Evolutionary conservation across 2,113 vertebrate genomes (phyloP), one percentile per base, ranked within the genome.

Genomic region (Piprites chloris): DNA sequence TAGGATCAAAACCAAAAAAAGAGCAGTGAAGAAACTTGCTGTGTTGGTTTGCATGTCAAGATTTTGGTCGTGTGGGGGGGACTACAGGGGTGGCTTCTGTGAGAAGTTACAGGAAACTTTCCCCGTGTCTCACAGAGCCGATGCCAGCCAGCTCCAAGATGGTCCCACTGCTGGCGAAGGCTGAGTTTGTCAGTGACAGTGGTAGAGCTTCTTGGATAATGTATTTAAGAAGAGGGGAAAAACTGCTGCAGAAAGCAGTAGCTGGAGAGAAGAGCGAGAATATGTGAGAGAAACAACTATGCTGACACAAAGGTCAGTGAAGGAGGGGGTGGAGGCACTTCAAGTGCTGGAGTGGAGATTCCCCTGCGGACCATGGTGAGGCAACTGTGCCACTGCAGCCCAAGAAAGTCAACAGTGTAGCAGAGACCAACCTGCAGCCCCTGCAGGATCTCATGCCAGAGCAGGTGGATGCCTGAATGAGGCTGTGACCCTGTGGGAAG

Each of bases 91-190:
- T 28, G 41, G 32, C 59, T 80, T 67, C 14, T 61, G 22, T 37
- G 41, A 68, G 46, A 49, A 49, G 32, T 47, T 53, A 11, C 26
- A 16, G 17, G 46, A 68, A 74, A 12, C 15, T 68, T 68, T 47
- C 22, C 39, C 39, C 7, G 3, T 42, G 26, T 74, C 46, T 28
- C 12, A 41, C 7, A 33, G 18, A 67, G 32, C 18, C 18, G 14
- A 4, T 49, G 63, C 17, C 56, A 42, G 22, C 14, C 26, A 7
- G 17, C 35, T 56, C 32, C 47, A 23, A 84, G 53, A 56, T 63
- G 44, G 65, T 20, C 4, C 17, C 3, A 1, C 52, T 6, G 9
- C n/a, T 49, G 61, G 22, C 0, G 0, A 67, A 55, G 41, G 44
- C 52, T 0, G 0, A 80, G n/a, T 14, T 12, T 7, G 3, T 42